Percentiles rank a stretch among this genome's conserved stretches.
These are phyloP conservation scores for Tetramorium alpestre DNA, from an alignment of 1,140 invertebrate genomes.

Conservation along the genomic window DNA sequence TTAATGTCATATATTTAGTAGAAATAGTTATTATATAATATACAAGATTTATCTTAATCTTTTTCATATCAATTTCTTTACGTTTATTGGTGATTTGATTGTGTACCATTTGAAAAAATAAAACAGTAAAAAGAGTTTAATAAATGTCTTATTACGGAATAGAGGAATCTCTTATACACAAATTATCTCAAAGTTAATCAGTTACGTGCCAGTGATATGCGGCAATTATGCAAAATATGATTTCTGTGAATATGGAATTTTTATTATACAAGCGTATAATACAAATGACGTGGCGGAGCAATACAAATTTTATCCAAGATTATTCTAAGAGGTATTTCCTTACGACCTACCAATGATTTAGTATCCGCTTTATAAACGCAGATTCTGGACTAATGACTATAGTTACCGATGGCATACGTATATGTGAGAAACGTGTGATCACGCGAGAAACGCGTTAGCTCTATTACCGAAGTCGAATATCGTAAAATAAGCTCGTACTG, in stretches of 20 bases:
- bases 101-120: neutral
- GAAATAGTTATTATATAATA: neutral
- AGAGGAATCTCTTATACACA: neutral
- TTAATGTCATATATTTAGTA: neutral
- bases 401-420: constrained; percentile 18
- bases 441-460: constrained; percentile 59
- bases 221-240: neutral
- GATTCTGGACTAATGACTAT: constrained; percentile 52
- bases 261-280: constrained; percentile 15
- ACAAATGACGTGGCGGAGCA: constrained; percentile 23
- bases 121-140: neutral
- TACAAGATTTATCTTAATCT: neutral
- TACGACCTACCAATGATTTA: constrained; percentile 42
- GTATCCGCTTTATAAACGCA: constrained; percentile 27
- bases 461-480: constrained; percentile 46
- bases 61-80: neutral
- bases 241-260: constrained; percentile 16
- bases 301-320: constrained; percentile 35
- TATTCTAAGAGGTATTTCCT: constrained; percentile 56
- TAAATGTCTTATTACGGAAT: neutral
- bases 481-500: constrained; percentile 31
- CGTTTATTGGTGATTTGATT: neutral
- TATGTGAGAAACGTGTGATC: constrained; percentile 32
- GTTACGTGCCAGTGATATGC: neutral
- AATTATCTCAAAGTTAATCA: constrained; percentile 1